Evolutionary conservation across 2,888 invertebrate genomes (phyloP), one percentile per base, ranked within the genome.

Genomic region (Drosophila ustulata): DNA sequence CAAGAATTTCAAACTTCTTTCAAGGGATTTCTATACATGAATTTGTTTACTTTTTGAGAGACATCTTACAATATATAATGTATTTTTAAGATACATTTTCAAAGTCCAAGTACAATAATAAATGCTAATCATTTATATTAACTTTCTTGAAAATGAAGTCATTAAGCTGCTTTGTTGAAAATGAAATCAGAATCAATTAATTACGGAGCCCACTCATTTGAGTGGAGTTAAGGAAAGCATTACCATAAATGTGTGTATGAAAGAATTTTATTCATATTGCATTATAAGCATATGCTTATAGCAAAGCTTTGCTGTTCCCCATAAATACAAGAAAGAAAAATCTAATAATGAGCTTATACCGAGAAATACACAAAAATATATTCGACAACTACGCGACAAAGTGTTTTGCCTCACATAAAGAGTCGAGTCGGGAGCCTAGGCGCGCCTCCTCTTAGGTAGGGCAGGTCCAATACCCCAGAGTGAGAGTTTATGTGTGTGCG

Each of bases 381-480:
- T 13, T 41, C 6, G 32, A 63, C 58, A 53, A 41, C 52, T 46
- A 56, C 43, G 34, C 43, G 32, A 39, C 45, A 56, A 46, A 46
- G 56, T 46, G 34, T 45, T 56, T 25, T 45, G 34, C 43, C 41
- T 43, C 50, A 28, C 39, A 39, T 43, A 45, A 53, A 52, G 51
- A n/a, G 37, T 37, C n/a, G 37, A 37, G 18, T 61, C 39, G 43
- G 26, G 50, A 45, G 32, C 61, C 61, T 57, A 53, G 66, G 67
- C 53, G 57, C 32, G 50, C 43, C 67, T 62, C 30, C 32, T 30
- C 25, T 37, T 37, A 43, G 65, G 51, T 57, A 51, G n/a, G 51
- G 51, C 51, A 67, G 56, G 51, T 50, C 39, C 67, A 64, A 45
- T 30, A 30, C 4, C n/a, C 6, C 39, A 30, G 58, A 41, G 41